Percentiles rank a stretch among this genome's conserved stretches.
Conservation (phyloP, 2,888 invertebrate species). For the Atethmia centrago region DNA sequence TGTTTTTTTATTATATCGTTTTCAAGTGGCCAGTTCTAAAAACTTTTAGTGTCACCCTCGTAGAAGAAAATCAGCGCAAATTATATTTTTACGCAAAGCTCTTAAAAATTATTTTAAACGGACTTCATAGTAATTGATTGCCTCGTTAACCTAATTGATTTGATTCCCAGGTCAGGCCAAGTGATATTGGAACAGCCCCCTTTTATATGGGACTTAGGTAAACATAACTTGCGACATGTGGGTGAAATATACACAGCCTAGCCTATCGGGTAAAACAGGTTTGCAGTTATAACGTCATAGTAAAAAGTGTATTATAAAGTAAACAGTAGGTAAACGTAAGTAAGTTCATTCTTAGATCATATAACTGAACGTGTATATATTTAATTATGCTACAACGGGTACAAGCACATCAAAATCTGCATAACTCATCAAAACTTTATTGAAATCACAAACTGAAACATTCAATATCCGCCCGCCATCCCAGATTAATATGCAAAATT, state of each 20-base stretch:
- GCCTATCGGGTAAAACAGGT: too few relatives aligned
- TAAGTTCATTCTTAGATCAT: too few relatives aligned
- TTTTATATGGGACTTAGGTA: background rate
- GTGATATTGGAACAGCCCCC: background rate
- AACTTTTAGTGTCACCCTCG: too few relatives aligned
- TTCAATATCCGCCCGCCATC: slow-evolving; percentile 3
- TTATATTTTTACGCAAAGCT: too few relatives aligned
- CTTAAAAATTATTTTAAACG: too few relatives aligned
- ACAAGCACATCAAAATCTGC: slow-evolving; percentile 1
- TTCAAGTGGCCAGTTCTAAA: too few relatives aligned
- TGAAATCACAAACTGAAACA: slow-evolving; percentile 19
- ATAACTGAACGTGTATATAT: background rate
- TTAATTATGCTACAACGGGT: background rate
- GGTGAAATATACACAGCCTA: background rate
- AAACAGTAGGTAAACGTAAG: too few relatives aligned
- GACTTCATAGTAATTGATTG: background rate
- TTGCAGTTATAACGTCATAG: background rate
- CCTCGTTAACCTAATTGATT: too few relatives aligned
- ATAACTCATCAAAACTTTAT: slow-evolving; percentile 18
- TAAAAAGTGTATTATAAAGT: background rate
- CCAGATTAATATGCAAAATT: slow-evolving; percentile 39
- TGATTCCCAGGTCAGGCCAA: background rate
- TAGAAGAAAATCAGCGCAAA: background rate
- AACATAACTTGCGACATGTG: background rate
- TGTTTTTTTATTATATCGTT: too few relatives aligned